Evolutionary conservation across 2,113 vertebrate genomes (phyloP), one percentile per base, ranked within the genome.

Genomic region (Mystacornis crossleyi): DNA sequence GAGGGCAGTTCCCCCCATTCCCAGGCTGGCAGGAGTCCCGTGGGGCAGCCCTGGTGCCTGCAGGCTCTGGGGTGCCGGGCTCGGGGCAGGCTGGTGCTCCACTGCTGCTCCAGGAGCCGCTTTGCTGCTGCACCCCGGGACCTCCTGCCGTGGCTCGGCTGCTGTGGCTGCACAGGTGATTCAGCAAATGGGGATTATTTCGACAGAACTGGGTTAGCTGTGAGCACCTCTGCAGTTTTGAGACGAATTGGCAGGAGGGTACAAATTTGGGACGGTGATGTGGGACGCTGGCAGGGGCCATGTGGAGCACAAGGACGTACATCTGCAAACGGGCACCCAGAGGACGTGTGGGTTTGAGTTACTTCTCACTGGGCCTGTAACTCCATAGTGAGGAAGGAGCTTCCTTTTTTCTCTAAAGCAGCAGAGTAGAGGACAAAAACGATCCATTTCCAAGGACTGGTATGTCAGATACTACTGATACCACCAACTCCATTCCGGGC

Each of bases 131-230:
- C 6, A 3, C 4, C 4, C 40, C 1, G 6, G 18, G 14, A 11
- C 28, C 43, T 48, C 24, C 65, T 7, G 29, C 28, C 16, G 0
- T 0, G 5, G 38, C 55, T 17, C 0, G 0, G 55, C 61, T 0
- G 0, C 69, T 12, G 23, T 3, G 15, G 5, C 36, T 45, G 54
- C 51, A 3, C 31, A 1, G 66, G 82, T 2, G 18, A 14, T 31
- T 57, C 45, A 33, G 77, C 61, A 60, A 45, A 51, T 0, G 2
- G 48, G 43, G 33, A 36, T 31, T 0, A 0, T 18, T 36, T 18
- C 0, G 0, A n/a, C 29, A 36, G 64, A 93, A 28, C 12, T 43
- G 55, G 67, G 75, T 58, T 38, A 54, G 34, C 64, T 66, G 29
- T 15, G 72, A 66, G 60, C 36, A n/a, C 25, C 55, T 77, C 66